Conservation (phyloP, 2,113 vertebrate species). For the Oreochromis tanganicae region DNA sequence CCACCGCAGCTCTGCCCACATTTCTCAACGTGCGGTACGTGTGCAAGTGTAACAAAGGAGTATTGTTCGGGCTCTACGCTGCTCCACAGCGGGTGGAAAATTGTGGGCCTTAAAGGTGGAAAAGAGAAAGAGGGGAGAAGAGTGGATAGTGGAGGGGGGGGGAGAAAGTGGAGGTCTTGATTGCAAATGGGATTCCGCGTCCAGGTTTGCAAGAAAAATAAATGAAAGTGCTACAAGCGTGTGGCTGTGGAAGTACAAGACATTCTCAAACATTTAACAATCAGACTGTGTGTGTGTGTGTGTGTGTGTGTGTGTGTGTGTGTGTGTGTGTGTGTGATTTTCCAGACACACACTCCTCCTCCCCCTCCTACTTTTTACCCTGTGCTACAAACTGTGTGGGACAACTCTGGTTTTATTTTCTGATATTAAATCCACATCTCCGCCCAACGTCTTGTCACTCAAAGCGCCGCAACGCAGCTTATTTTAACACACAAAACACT, state of each 20-base stretch:
- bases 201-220: constrained; percentile 56
- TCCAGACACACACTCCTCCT: neutral
- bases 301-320: too few relatives aligned
- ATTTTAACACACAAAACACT: neutral
- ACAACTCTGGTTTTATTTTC: neutral
- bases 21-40: neutral
- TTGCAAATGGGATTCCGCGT: constrained; percentile 48
- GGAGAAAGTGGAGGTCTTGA: constrained; percentile 30
- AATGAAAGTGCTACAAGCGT: constrained; percentile 6
- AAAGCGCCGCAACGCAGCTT: neutral
- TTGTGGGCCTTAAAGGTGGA: constrained; percentile 23
- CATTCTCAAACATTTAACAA: neutral
- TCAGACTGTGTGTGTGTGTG: neutral
- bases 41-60: constrained; percentile 24
- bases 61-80: constrained; percentile 27
- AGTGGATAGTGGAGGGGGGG: neutral
- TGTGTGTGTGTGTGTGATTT: neutral
- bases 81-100: constrained; percentile 5
- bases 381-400: neutral
- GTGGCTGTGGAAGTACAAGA: neutral
- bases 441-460: neutral
- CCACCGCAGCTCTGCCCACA: neutral
- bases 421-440: neutral
- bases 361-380: neutral
- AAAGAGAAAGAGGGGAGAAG: neutral